Evolutionary conservation across 2,113 vertebrate species (phyloP), one percentile per base, ranked within the genome.

Genomic region (Tachuris rubrigastra): DNA sequence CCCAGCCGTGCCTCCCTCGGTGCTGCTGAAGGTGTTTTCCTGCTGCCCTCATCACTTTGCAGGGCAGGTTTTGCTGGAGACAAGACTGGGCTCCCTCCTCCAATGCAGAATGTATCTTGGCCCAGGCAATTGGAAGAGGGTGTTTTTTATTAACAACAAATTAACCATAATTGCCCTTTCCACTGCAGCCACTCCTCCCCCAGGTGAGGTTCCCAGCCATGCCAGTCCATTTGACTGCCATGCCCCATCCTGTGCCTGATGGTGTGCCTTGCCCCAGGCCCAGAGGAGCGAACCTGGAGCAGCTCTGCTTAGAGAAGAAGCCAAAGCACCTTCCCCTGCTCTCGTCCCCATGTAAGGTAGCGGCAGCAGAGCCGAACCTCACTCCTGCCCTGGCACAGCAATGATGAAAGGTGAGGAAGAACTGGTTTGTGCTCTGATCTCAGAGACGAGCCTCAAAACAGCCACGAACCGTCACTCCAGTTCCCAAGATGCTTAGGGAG

Each of bases 361-460:
- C 2, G 1, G 77, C 81, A 77, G 82, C 67, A 72, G 33, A 91
- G 82, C 93, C 1, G 5, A 82, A 92, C 93, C 47, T 88, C 12
- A 5, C 88, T 96, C 87, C 87, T 68, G 79, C 87, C 95, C 87
- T 47, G 25, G 73, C 9, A 4, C 31, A 78, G 80, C 1, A 47
- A 84, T 93, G 95, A 96, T 90, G 93, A 97, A 97, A 97, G 93
- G 92, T 1, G 0, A 95, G 79, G 95, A 96, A 95, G 95, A 96
- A 96, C 95, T 94, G 93, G 95, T 96, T 97, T 96, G 87, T 85
- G 85, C 90, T 95, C 95, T 95, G 92, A 96, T 95, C 96, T 96
- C 91, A 97, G 85, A 96, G 78, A 79, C 4, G 79, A 94, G 87
- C 93, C 96, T 96, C 96, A 96, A 91, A 97, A 96, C 96, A 95